Base-by-base conservation (phyloP, 2,888 invertebrate genomes). In the Hydraecia micacea region DNA sequence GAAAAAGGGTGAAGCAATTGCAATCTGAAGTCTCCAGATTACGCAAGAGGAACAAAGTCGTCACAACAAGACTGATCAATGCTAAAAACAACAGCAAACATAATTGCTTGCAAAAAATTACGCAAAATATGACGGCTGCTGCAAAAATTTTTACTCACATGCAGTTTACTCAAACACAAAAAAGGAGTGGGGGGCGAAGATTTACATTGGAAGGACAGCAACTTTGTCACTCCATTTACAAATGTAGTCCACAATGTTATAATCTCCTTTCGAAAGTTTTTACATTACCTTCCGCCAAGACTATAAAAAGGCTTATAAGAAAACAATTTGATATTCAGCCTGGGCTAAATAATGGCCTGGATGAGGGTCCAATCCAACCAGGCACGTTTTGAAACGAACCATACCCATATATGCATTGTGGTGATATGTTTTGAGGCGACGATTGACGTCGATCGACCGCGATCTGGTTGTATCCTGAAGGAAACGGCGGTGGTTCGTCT, bases 101-200 rank as follows among this genome's bases (percentile, higher is more conserved):
- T 72, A 72, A 32, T 72, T 72, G 67, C 32, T 72, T 72, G 25
- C 42, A 72, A 66, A 42, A 42, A 66, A 25, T 46, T 32, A 72
- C 72, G 18, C 66, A 25, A 32, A 72, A 42, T 42, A 72, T 72
- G 72, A 72, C 65, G 9, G 42, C 72, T 1, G 71, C 73, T 49
- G 73, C 71, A 8, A 49, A 73, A 13, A n/a, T 21, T n/a, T 73
- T 73, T 28, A 70, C 73, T 36, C n/a, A 49, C n/a, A n/a, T 73
- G n/a, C 71, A 70, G 18, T 66, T 32, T 25, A 42, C 28, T 49
- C 71, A 36, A 36, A 73, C 71, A n/a, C 5, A 13, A 8, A 46
- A 70, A 21, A 73, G 0, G 36, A 49, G 15, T 36, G 7, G 21
- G 21, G 46, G 73, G 8, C 71, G 71, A 70, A 49, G 66, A 46